A percentile compares a stretch with the other conserved stretches of the same genome.
phyloP scores from a whole-genome alignment of 2,888 invertebrate genomes.

The Agrilus biguttatus region DNA sequence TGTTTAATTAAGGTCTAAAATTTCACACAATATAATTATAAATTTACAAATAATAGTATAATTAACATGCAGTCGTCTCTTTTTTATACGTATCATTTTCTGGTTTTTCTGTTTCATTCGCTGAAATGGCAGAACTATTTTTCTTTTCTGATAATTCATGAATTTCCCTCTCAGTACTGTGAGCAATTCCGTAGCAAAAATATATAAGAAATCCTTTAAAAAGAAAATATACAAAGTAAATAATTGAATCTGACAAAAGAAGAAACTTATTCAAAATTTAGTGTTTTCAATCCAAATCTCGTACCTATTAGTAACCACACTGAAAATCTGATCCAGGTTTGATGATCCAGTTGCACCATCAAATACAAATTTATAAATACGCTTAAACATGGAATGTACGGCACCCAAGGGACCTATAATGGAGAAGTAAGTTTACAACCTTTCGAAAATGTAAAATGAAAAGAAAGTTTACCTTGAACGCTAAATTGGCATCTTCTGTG shows the following conservation, averaged over 20 bases:
- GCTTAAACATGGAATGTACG: constrained; percentile 69
- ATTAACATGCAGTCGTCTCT: too few species aligned
- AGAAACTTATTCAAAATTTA: too few species aligned
- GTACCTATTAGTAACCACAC: constrained; percentile 73
- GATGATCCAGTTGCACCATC: constrained; percentile 73
- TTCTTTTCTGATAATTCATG: too few species aligned
- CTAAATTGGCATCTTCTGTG: constrained; percentile 39
- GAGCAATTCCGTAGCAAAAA: constrained; percentile 66
- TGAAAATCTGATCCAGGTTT: constrained; percentile 80
- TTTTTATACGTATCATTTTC: too few species aligned
- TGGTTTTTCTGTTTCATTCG: too few species aligned
- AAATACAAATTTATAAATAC: constrained; percentile 79
- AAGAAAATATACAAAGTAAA: constrained; percentile 1
- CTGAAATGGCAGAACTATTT: too few species aligned
- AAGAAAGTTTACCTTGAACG: constrained; percentile 47
- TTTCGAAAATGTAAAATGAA: too few species aligned
- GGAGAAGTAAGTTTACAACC: neutral
- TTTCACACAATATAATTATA: too few species aligned
- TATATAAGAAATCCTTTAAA: constrained; percentile 68
- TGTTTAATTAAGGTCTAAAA: too few species aligned
- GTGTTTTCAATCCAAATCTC: constrained; percentile 12
- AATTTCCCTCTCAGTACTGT: constrained; percentile 48
- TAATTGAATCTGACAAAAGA: neutral
- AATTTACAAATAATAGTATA: too few species aligned
- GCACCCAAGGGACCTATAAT: constrained; percentile 69